Percentiles rank a stretch among this genome's conserved stretches.
Evolutionary conservation across 1,140 invertebrate genomes (phyloP).

Genomic region (Musca domestica): DNA sequence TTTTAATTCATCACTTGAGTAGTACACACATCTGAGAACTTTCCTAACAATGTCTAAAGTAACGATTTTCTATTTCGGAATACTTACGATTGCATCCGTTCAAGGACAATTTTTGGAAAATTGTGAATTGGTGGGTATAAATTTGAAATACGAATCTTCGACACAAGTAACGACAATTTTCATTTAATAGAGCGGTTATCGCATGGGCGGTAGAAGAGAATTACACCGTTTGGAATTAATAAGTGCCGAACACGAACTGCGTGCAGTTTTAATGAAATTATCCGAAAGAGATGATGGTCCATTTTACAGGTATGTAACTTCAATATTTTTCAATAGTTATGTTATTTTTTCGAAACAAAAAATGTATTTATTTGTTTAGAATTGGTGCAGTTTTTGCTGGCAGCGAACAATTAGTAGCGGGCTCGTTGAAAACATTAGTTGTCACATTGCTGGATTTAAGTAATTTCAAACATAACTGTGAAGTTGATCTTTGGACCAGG

Average conservation of each 20-base stretch:
- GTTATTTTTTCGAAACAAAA: too few species aligned
- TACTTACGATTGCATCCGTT: neutral
- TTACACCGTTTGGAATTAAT: constrained; percentile 8
- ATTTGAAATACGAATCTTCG: neutral
- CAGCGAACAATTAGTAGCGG: neutral
- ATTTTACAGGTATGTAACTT: constrained; percentile 27
- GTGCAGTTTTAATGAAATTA: constrained; percentile 28
- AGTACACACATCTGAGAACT: neutral
- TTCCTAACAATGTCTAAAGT: constrained; percentile 10
- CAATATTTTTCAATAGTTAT: neutral
- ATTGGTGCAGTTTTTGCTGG: constrained; percentile 3
- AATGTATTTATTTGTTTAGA: constrained; percentile 6
- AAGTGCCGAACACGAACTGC: constrained; percentile 27
- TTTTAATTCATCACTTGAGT: neutral
- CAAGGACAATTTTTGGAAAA: neutral
- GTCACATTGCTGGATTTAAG: neutral
- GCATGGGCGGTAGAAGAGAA: neutral
- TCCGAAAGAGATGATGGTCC: constrained; percentile 27
- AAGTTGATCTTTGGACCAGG: constrained; percentile 36
- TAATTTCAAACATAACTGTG: constrained; percentile 29
- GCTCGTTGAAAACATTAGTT: neutral
- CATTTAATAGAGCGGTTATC: constrained; percentile 3
- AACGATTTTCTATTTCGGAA: neutral
- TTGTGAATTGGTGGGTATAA: neutral
- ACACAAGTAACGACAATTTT: neutral